Percentiles rank a stretch among this genome's conserved stretches.
These are phyloP conservation scores for Esox lucius DNA, from an alignment of 2,797 vertebrate species.

Conservation along the genomic window DNA sequence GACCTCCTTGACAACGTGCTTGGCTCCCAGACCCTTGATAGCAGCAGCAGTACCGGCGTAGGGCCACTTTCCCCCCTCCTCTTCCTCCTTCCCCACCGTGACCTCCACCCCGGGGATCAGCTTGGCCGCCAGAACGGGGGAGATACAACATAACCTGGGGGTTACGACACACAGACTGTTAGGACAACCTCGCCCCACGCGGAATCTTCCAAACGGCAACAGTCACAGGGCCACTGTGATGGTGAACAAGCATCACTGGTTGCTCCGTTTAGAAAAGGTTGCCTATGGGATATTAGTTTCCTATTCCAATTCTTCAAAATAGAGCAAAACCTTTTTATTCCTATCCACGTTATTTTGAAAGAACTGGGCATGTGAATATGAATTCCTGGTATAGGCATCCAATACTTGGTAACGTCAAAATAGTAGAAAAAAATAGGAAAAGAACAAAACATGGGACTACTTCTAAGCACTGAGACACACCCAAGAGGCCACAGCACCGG, in stretches of 20 bases:
- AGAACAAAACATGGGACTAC: neutral
- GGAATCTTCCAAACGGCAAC: neutral
- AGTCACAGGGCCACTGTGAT: too few relatives aligned
- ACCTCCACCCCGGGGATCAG: constrained; percentile 81
- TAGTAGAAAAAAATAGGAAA: too few relatives aligned
- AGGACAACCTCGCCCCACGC: neutral
- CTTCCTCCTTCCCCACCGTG: constrained; percentile 85
- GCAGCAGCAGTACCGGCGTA: constrained; percentile 78
- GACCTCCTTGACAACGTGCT: constrained; percentile 79
- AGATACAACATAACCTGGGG: constrained; percentile 83
- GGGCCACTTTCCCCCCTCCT: constrained; percentile 84
- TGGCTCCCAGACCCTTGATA: constrained; percentile 82
- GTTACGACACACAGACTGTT: neutral
- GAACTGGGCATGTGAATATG: neutral
- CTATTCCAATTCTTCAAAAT: too few relatives aligned
- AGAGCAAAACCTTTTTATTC: neutral
- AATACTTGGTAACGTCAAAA: neutral
- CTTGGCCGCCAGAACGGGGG: constrained; percentile 82
- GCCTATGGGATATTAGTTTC: too few relatives aligned
- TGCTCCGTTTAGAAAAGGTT: neutral
- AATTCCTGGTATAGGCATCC: too few relatives aligned
- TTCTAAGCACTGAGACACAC: neutral
- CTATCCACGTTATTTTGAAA: neutral
- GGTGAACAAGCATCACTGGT: neutral
- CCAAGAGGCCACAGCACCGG: neutral